phyloP scores from a whole-genome alignment of 1,140 invertebrate species.

The Dendroctonus valens region DNA sequence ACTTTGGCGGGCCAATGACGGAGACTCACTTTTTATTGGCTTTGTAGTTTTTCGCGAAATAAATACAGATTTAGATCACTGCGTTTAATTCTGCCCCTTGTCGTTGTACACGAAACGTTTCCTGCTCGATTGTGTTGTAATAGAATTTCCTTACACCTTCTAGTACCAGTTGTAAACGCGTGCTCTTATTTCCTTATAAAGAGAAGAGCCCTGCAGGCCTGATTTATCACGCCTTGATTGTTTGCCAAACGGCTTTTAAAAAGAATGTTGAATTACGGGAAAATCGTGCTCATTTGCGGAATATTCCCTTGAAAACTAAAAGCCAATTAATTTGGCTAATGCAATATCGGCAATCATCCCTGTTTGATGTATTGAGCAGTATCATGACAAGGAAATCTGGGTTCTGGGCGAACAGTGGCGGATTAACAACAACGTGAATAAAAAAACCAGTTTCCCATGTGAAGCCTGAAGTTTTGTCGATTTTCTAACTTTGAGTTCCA shows the following conservation, averaged over 20 bases:
- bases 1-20: constrained; percentile 45
- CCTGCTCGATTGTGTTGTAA: neutral
- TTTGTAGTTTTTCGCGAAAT: constrained; percentile 34
- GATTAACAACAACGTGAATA: neutral
- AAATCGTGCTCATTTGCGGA: neutral
- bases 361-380: constrained; percentile 30
- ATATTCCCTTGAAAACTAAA: constrained; percentile 17
- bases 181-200: no score
- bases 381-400: constrained; percentile 32
- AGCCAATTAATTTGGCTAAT: constrained; percentile 33
- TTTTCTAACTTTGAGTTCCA: no score
- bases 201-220: no score
- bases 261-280: no score
- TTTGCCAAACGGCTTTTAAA: no score
- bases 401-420: constrained; percentile 21
- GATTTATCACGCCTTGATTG: no score
- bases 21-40: constrained; percentile 46
- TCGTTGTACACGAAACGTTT: neutral
- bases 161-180: no score
- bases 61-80: no score
- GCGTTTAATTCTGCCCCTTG: no score
- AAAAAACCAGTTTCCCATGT: no score
- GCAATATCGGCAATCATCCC: constrained; percentile 33
- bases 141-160: no score
- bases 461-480: no score